Base-by-base conservation (phyloP, 2,797 vertebrate species). In the Mormyrops attenuatus region DNA sequence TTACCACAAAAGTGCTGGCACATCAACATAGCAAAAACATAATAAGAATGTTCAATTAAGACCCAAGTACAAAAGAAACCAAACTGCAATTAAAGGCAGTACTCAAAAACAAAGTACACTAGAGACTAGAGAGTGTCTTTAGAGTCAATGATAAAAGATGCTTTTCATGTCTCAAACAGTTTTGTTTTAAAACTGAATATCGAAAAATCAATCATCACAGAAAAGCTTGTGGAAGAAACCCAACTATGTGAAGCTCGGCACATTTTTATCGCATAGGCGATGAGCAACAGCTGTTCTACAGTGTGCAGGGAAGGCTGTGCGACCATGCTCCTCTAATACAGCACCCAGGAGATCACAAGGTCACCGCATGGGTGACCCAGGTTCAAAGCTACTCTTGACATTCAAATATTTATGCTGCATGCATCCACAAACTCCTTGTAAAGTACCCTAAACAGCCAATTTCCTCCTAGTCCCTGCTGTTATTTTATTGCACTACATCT, bases 1-100 rank as follows among this genome's bases (percentile, higher is more conserved):
- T 90, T 57, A 88, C 85, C 85, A 77, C 53, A 66, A 50, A 60
- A 80, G 52, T 50, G 49, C 50, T 49, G 85, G 66, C 66, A 80
- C 34, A 82, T 3, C n/a, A 38, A 89, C 30, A 77, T n/a, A 41
- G 53, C 11, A 52, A 30, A 41, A 57, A 57, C 38, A 77, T 38
- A 41, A 80, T 34, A 41, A 57, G 30, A 47, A 82, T 82, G 50
- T 7, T 57, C 50, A 53, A 87, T 57, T 87, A 60, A 41, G 34
- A 30, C 49, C 84, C 6, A 52, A 30, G 49, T 85, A 52, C 44
- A 50, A 85, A 85, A 85, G 84, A 85, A 85, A 85, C 49, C 84
- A 85, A 85, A 49, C 3, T 11, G 82, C 73, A 80, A 50, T 85
- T 85, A 22, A 85, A 85, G 49, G 82, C n/a, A 30, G 20, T 30